Evolutionary conservation across 2,113 vertebrate species (phyloP).

Genomic region (Poeciliopsis prolifica): DNA sequence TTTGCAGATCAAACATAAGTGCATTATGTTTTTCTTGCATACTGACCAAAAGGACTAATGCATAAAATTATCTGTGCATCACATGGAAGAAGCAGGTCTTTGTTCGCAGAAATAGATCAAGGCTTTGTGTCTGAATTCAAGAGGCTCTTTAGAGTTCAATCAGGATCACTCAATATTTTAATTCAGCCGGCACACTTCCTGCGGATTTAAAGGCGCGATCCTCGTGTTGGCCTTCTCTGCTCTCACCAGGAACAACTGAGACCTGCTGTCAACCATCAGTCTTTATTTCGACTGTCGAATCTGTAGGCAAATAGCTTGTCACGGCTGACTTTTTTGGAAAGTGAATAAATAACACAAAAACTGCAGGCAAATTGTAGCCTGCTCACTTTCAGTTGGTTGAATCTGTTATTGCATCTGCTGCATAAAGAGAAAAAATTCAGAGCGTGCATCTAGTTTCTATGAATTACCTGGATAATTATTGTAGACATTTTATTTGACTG

Average conservation of each 20-base stretch:
- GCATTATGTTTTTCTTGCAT: neutral
- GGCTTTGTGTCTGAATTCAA: neutral
- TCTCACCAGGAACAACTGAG: conserved; percentile 26
- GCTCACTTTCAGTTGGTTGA: neutral
- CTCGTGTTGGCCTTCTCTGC: conserved; percentile 1
- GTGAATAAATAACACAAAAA: conserved; percentile 20
- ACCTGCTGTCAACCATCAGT: conserved; percentile 30
- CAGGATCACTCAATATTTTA: conserved; percentile 7
- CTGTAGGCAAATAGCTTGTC: conserved; percentile 36
- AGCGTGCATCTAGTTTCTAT: neutral
- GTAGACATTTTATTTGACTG: neutral
- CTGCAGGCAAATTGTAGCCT: conserved; percentile 17
- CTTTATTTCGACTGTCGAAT: conserved; percentile 19
- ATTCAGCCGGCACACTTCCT: conserved; percentile 18
- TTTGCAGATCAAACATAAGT: neutral
- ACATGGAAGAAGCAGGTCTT: neutral
- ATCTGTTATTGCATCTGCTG: neutral
- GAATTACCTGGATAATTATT: neutral
- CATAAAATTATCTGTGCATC: neutral
- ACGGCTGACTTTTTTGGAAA: conserved; percentile 23
- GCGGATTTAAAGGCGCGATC: conserved; percentile 10
- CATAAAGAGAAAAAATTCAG: neutral
- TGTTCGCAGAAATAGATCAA: neutral
- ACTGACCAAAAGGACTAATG: conserved; percentile 2
- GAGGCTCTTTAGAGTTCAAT: neutral